Base-by-base conservation (phyloP, 2,797 vertebrate genomes). In the Hypotaenidia philippensis region DNA sequence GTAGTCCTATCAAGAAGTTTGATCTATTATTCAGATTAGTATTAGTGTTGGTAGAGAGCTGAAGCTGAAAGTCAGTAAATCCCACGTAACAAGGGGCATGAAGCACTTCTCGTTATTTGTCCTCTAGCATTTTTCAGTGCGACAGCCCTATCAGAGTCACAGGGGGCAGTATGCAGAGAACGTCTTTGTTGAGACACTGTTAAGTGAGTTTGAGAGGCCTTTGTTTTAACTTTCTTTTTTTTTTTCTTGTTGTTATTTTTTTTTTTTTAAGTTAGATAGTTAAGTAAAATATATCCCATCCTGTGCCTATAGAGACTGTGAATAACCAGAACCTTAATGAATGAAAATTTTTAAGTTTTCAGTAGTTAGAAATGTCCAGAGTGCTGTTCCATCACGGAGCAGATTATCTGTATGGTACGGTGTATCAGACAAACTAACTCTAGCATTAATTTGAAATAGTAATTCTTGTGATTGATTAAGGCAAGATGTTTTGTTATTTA, bases 1-100 rank as follows among this genome's bases (percentile, higher is more conserved):
- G 18, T 71, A 44, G 36, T 59, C 25, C 38, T 63, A 40, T 47
- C 1, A 23, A 88, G 49, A 72, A 70, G 53, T 44, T 50, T 57
- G 78, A 14, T 57, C 29, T 65, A 3, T 36, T 92, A 61, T 41
- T 68, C 61, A 63, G 76, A 61, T 81, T 86, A 81, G 76, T 71
- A 20, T 44, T 71, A 57, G 38, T 34, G 17, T 68, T 80, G 19
- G 38, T 57, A 59, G 52, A 88, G 49, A 61, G 14, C 53, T 75
- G 53, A 83, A 75, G 74, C 55, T 89, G 55, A 60, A 57, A 66
- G 29, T 40, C 55, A 18, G 65, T 69, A 87, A 90, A 89, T 64
- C 22, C 27, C 57, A 3, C 2, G 4, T 81, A 68, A 65, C 0
- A 1, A 74, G 19, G 47, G 16, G 11, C 34, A 52, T 14, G 59